Evolutionary conservation across 2,888 invertebrate genomes (phyloP).

Genomic region (Phania funesta): DNA sequence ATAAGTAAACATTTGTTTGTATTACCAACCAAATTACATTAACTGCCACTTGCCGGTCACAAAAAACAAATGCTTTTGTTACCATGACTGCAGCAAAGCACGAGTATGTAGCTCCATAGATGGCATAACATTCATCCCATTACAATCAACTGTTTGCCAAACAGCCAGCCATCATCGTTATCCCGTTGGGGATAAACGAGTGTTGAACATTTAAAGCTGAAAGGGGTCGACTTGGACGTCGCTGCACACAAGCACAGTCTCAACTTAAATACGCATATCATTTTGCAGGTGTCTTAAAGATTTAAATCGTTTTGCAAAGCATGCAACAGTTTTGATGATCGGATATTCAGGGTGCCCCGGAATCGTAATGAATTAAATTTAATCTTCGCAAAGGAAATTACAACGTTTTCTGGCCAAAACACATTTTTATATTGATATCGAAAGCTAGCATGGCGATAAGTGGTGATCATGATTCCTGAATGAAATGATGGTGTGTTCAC

Average conservation of each 20-base stretch:
- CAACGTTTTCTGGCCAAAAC: no score
- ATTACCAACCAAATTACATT: slow-evolving; percentile 63
- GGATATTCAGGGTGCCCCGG: no score
- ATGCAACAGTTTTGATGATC: no score
- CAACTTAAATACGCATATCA: not conserved
- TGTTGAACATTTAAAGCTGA: slow-evolving; percentile 1
- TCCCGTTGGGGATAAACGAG: slow-evolving; percentile 54
- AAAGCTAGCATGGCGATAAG: no score
- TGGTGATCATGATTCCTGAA: no score
- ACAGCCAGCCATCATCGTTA: slow-evolving; percentile 18
- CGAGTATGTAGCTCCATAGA: slow-evolving; percentile 18
- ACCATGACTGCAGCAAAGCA: not conserved
- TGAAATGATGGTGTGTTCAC: no score
- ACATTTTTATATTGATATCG: no score
- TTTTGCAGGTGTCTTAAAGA: slow-evolving; percentile 1
- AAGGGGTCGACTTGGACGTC: slow-evolving; percentile 48
- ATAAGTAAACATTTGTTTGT: slow-evolving; percentile 7
- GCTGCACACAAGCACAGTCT: not conserved
- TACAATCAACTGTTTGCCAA: slow-evolving; percentile 16
- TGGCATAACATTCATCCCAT: slow-evolving; percentile 55
- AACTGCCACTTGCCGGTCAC: slow-evolving; percentile 65
- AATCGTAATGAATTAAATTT: no score
- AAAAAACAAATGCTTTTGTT: slow-evolving; percentile 44
- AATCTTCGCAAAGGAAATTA: no score
- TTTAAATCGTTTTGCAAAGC: not conserved